Percentiles rank a stretch among this genome's conserved stretches.
phyloP scores from a whole-genome alignment of 1,140 invertebrate species.

The Macrotrachela quadricornifera region DNA sequence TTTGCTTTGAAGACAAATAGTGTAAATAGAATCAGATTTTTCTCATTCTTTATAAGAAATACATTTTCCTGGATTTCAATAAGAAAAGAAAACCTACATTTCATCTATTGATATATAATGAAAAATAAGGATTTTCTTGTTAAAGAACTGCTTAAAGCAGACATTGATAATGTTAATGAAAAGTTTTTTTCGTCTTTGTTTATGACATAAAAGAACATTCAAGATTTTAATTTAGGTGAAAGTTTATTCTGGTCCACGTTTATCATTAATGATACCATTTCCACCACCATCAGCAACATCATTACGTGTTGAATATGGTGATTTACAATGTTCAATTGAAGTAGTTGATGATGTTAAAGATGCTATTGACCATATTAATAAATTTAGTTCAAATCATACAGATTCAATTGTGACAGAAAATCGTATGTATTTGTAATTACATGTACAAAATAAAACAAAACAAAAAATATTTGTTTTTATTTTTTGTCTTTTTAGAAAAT shows the following conservation, averaged over 20 bases:
- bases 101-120: too few species aligned
- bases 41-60: too few species aligned
- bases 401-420: conserved; percentile 87
- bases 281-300: conserved; percentile 69
- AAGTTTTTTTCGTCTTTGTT: too few species aligned
- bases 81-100: too few species aligned
- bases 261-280: conserved; percentile 58
- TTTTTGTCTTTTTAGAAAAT: conserved; percentile 25
- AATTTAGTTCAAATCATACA: conserved; percentile 81
- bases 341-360: conserved; percentile 62
- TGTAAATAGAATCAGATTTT: too few species aligned
- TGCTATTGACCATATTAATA: conserved; percentile 80
- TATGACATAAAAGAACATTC: too few species aligned
- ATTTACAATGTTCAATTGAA: conserved; percentile 78
- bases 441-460: not conserved
- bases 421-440: conserved; percentile 20
- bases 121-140: too few species aligned
- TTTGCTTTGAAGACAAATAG: too few species aligned
- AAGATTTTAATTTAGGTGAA: conserved; percentile 20
- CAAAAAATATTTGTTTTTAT: not conserved
- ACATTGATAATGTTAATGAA: too few species aligned
- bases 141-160: too few species aligned
- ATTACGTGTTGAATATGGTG: conserved; percentile 71
- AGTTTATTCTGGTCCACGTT: conserved; percentile 61
- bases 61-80: too few species aligned